Evolutionary conservation across 2,888 invertebrate genomes (phyloP).

Genomic region (Drosophila subsilvestris): DNA sequence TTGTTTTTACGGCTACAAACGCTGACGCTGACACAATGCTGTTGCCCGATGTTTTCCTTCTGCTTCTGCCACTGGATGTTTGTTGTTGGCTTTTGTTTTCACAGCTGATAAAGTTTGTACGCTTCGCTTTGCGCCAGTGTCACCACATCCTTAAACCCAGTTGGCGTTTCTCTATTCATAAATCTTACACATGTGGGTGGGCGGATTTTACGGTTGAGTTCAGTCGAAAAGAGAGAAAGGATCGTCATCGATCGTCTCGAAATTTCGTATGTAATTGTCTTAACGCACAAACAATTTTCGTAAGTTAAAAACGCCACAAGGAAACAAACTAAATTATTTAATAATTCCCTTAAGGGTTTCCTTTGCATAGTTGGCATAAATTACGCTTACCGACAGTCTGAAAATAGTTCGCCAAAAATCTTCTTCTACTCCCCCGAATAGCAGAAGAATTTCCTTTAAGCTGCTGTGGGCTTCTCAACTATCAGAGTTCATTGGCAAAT

Average conservation of each 20-base stretch:
- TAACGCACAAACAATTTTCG: too few species aligned
- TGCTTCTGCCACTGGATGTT: slow-evolving; percentile 6
- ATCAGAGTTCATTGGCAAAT: too few species aligned
- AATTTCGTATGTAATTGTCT: background rate
- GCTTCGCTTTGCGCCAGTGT: slow-evolving; percentile 42
- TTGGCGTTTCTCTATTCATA: slow-evolving; percentile 48
- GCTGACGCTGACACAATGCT: slow-evolving; percentile 65
- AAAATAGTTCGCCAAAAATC: too few species aligned
- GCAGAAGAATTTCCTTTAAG: too few species aligned
- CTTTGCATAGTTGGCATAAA: too few species aligned
- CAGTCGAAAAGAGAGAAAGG: too few species aligned
- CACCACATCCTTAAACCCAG: slow-evolving; percentile 57
- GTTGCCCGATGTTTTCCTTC: slow-evolving; percentile 21
- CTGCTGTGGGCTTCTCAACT: too few species aligned
- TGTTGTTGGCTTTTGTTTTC: slow-evolving; percentile 52
- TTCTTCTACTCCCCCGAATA: too few species aligned
- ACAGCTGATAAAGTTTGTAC: slow-evolving; percentile 67
- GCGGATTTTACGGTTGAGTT: slow-evolving; percentile 13
- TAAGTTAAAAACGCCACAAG: too few species aligned
- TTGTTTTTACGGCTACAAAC: slow-evolving; percentile 50
- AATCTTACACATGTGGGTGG: slow-evolving; percentile 12
- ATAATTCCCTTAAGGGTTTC: too few species aligned
- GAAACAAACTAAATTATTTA: too few species aligned
- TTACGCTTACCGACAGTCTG: too few species aligned
- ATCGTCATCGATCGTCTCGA: background rate